phyloP scores from a whole-genome alignment of 1,140 invertebrate genomes.

The Ceratosolen solmsi region DNA sequence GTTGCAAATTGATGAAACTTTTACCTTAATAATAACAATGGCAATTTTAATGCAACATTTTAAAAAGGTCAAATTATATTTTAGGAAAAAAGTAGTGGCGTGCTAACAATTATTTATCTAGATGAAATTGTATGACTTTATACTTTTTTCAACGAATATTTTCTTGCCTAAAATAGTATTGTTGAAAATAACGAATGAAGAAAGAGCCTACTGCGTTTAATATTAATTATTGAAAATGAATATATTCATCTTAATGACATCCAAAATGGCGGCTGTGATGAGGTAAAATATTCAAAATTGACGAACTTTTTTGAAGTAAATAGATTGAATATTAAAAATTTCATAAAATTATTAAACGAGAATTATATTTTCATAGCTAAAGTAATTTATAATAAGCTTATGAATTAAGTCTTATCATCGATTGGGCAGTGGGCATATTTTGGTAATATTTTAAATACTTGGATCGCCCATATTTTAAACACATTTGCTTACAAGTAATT shows the following conservation, averaged over 20 bases:
- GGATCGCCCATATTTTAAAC: too few relatives aligned
- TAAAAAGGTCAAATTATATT: not conserved
- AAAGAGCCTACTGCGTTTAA: not conserved
- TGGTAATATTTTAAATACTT: not conserved
- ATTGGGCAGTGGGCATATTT: not conserved
- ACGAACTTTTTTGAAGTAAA: not conserved
- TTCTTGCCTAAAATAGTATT: not conserved
- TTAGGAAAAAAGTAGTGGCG: not conserved
- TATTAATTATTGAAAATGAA: not conserved
- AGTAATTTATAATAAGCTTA: not conserved
- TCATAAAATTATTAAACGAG: not conserved
- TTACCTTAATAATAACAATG: not conserved
- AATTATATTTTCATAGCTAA: not conserved
- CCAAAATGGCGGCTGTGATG: conserved; percentile 7
- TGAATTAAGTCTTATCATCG: not conserved
- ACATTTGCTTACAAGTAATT: too few relatives aligned
- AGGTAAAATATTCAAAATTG: not conserved
- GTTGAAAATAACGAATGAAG: not conserved
- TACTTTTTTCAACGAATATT: not conserved
- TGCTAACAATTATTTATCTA: not conserved
- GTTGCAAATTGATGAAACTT: not conserved
- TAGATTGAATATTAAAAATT: not conserved
- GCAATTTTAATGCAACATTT: not conserved
- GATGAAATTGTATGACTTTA: not conserved
- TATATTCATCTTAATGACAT: not conserved